These are phyloP conservation scores for Pteronotus mesoamericanus DNA, from an alignment of 2,797 vertebrate genomes.

Conservation along the genomic window DNA sequence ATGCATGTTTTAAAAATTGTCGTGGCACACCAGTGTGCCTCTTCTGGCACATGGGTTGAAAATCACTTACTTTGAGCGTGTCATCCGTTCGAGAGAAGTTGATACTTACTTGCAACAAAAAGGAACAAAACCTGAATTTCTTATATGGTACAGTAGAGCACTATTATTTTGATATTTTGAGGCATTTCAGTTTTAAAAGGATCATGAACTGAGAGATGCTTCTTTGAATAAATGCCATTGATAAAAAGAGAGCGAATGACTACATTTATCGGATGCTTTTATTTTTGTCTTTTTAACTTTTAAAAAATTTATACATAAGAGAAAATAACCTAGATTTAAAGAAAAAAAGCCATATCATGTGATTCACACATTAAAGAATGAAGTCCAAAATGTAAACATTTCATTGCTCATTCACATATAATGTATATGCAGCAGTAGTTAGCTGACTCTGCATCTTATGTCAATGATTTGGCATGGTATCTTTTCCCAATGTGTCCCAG, in stretches of 20 bases:
- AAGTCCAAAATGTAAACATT: constrained; percentile 22
- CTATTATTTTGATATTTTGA: background rate
- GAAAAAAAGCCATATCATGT: background rate
- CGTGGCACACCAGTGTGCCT: no score
- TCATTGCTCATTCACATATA: constrained; percentile 33
- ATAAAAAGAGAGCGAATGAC: constrained; percentile 7
- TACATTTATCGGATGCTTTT: constrained; percentile 1
- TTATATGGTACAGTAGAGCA: background rate
- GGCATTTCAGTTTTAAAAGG: constrained; percentile 10
- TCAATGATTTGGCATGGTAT: constrained; percentile 54
- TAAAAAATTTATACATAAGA: constrained; percentile 6
- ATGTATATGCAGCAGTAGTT: constrained; percentile 39
- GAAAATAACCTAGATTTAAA: constrained; percentile 29
- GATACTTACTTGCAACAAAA: background rate
- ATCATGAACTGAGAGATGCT: constrained; percentile 44
- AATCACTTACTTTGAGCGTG: background rate
- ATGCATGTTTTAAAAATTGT: background rate
- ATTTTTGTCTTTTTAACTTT: constrained; percentile 18
- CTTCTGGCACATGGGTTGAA: background rate
- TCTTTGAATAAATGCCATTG: constrained; percentile 29
- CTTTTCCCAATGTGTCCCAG: constrained; percentile 63
- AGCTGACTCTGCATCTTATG: constrained; percentile 59
- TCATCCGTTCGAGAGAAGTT: background rate
- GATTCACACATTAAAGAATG: constrained; percentile 45
- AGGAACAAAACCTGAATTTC: background rate